Base-by-base conservation (phyloP, 2,888 invertebrate genomes). In the Ectobius pallidus region DNA sequence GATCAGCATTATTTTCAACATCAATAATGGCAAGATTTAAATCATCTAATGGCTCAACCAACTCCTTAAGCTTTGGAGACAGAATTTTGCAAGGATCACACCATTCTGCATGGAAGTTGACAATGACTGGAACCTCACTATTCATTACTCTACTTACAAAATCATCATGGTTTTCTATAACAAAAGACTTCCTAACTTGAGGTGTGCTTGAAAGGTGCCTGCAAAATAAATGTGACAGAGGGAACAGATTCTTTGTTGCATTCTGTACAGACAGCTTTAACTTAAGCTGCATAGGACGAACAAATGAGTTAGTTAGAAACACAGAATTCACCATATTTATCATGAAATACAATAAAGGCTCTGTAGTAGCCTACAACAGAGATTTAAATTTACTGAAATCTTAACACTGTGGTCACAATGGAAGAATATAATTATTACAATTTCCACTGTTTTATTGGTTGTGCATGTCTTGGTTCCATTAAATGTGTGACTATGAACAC, bases 91-190 rank as follows among this genome's bases (percentile, higher is more conserved):
- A 95, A 0, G 95, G 94, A 82, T 94, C 94, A 80, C 95, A 95
- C 95, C 95, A 95, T 77, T 95, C 94, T 0, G 95, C 95, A 80
- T 95, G 95, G 81, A 95, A 95, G 81, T 94, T 95, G 0, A 95
- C 94, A 81, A 95, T 93, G n/a, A 95, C 94, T 34, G 94, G 92
- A 79, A 91, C 90, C 44, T 89, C 88, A 78, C 92, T 93, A 81
- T 94, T 92, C 89, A 95, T 92, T 68, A 89, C 93, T 86, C 92
- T 93, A 77, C 88, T 87, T 75, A 92, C 87, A 82, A 93, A 93
- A 77, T 93, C 93, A 74, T 89, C 90, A 80, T 92, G 91, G 82
- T 90, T 91, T 25, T 73, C 39, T 20, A 75, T 71, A 7, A 73
- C 39, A 49, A 68, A 75, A 6, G 71, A 70, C 25, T 75, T 75